Conservation (phyloP, 2,113 vertebrate species). For the Odontesthes bonariensis region DNA sequence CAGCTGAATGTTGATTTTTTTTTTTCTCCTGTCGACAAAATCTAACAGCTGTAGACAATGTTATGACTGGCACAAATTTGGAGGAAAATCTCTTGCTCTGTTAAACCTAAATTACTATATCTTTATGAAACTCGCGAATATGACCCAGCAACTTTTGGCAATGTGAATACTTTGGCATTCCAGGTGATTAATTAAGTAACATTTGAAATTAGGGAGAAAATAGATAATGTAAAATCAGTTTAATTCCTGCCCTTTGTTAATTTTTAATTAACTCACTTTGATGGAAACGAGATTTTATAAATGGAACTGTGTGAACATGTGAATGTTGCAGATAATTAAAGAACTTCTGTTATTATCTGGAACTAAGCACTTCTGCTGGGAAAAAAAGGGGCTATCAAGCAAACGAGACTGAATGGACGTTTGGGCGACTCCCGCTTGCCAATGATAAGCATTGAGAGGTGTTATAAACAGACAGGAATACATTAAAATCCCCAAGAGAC, state of each 20-base stretch:
- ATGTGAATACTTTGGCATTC: slow-evolving; percentile 76
- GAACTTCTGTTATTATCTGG: slow-evolving; percentile 53
- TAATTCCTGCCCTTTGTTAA: slow-evolving; percentile 85
- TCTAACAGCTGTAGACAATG: neutral
- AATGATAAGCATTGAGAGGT: slow-evolving; percentile 49
- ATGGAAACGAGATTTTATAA: slow-evolving; percentile 77
- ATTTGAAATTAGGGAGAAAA: slow-evolving; percentile 80
- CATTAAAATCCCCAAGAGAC: slow-evolving; percentile 62
- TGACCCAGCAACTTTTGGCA: slow-evolving; percentile 62
- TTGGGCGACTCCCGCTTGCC: slow-evolving; percentile 42
- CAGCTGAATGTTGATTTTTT: neutral
- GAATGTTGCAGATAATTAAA: slow-evolving; percentile 79
- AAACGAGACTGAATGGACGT: slow-evolving; percentile 47
- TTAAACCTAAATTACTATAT: neutral
- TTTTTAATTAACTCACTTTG: slow-evolving; percentile 84
- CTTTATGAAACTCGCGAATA: slow-evolving; percentile 57
- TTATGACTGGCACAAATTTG: neutral
- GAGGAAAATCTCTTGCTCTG: accelerated
- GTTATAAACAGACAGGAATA: slow-evolving; percentile 63
- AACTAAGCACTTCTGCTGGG: slow-evolving; percentile 44
- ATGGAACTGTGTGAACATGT: slow-evolving; percentile 72
- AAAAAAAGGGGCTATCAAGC: slow-evolving; percentile 26
- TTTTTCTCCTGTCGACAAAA: neutral
- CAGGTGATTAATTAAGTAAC: slow-evolving; percentile 82
- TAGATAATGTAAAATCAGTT: slow-evolving; percentile 81